Evolutionary conservation across 1,140 invertebrate genomes (phyloP).

Genomic region (Caenorhabditis tropicalis): DNA sequence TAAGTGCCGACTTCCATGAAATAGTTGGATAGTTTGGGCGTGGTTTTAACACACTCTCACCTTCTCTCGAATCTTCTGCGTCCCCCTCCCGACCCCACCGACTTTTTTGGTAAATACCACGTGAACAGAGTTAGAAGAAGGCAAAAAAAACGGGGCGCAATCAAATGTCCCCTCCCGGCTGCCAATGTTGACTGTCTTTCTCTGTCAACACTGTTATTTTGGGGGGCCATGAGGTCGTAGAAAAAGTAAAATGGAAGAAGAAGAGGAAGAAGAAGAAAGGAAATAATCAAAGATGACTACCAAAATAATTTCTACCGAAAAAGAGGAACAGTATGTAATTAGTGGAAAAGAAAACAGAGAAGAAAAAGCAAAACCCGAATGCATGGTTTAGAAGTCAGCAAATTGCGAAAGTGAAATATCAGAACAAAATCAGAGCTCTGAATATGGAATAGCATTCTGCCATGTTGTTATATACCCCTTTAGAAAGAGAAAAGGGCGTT

Average conservation of each 20-base stretch:
- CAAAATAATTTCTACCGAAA: neutral
- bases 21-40: neutral
- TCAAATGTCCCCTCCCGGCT: neutral
- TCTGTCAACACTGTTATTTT: slow-evolving; percentile 44
- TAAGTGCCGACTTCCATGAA: slow-evolving; percentile 1
- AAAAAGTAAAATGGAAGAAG: neutral
- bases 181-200: slow-evolving; percentile 43
- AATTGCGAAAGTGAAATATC: neutral
- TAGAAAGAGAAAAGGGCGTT: slow-evolving; percentile 32
- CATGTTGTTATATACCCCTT: slow-evolving; percentile 11
- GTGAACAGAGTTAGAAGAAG: slow-evolving; percentile 35
- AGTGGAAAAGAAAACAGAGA: neutral
- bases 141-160: neutral
- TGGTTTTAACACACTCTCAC: slow-evolving; percentile 16
- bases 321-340: neutral
- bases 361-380: neutral
- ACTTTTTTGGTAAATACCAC: slow-evolving; percentile 42
- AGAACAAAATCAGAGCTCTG: neutral
- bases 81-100: neutral
- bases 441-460: neutral
- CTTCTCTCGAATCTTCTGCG: slow-evolving; percentile 34
- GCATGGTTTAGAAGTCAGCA: neutral
- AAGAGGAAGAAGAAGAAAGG: neutral
- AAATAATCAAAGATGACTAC: slow-evolving; percentile 31
- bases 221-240: slow-evolving; percentile 5